phyloP scores from a whole-genome alignment of 2,797 vertebrate genomes.

The Propithecus perrieri region DNA sequence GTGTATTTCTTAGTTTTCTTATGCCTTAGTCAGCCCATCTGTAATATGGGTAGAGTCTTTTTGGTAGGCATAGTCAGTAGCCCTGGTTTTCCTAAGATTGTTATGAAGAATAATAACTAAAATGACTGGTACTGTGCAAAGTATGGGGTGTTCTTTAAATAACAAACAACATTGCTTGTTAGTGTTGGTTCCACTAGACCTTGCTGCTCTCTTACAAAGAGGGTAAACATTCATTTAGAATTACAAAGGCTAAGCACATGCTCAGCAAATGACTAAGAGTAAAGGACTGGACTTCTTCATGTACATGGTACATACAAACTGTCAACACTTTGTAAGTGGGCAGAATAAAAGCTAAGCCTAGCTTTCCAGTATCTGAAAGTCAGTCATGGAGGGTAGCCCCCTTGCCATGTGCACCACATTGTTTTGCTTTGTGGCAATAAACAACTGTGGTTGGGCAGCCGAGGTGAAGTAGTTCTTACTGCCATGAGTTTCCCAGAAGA shows the following conservation, averaged over 20 bases:
- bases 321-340: neutral
- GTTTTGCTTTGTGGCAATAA: constrained; percentile 52
- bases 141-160: constrained; percentile 68
- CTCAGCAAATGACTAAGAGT: constrained; percentile 49
- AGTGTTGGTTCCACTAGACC: neutral
- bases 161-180: constrained; percentile 29
- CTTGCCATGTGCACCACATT: constrained; percentile 24
- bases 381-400: constrained; percentile 12
- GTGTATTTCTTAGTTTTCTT: constrained; percentile 24
- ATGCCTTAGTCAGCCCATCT: neutral
- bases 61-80: neutral
- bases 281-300: constrained; percentile 28
- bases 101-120: constrained; percentile 67
- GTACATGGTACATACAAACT: constrained; percentile 73
- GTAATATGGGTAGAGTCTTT: constrained; percentile 10
- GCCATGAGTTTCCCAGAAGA: neutral
- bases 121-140: constrained; percentile 54
- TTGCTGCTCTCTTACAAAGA: constrained; percentile 66
- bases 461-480: constrained; percentile 58
- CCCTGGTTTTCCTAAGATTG: neutral
- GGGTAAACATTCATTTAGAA: constrained; percentile 76
- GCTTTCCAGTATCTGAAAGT: constrained; percentile 1
- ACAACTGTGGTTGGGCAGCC: constrained; percentile 30
- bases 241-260: constrained; percentile 65
- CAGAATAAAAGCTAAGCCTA: neutral